Base-by-base conservation (phyloP, 2,113 vertebrate species). In the Albula glossodonta region DNA sequence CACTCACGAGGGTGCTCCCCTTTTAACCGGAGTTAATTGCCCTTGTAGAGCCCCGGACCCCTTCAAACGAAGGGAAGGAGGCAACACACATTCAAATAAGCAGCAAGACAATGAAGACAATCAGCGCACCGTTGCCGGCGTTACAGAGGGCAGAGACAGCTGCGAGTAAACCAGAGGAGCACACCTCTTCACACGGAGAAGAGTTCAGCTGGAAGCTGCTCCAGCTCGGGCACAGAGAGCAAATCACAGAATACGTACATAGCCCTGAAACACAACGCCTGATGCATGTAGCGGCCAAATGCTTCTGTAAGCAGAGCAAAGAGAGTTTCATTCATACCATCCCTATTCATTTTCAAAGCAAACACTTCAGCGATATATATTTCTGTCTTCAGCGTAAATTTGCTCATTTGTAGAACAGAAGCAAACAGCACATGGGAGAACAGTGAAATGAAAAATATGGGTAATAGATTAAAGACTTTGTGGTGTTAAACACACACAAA, bases 11-110 rank as follows among this genome's bases (percentile, higher is more conserved):
- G 94, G 96, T 94, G 96, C 95, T 95, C 86, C 31, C 93, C 96
- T 97, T 96, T 97, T 97, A 97, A 97, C 95, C 95, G 86, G 94
- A 96, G 96, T 97, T 97, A 99, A 98, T 98, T 97, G 98, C 96
- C 90, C 84, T 95, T 92, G 96, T 94, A 98, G 96, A 94, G 93
- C 93, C 92, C 93, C 89, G 95, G 95, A 95, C 94, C 96, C 94
- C 92, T 96, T 92, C 95, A 96, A 96, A 96, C 94, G 96, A 96
- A 95, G 94, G 93, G 94, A 93, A 95, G 31, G 92, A 90, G 88
- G 89, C 92, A 92, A 93, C 92, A 94, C 93, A 95, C 92, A 94
- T 93, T 93, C 92, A 95, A 96, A 96, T 90, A 90, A 96, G 94
- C 94, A 93, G 93, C 83, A 83, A 82, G 77, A 85, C 89, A 81